A percentile compares a stretch with the other conserved stretches of the same genome.
Evolutionary conservation across 1,140 invertebrate species (phyloP).

Genomic region (Bacillus rossius): DNA sequence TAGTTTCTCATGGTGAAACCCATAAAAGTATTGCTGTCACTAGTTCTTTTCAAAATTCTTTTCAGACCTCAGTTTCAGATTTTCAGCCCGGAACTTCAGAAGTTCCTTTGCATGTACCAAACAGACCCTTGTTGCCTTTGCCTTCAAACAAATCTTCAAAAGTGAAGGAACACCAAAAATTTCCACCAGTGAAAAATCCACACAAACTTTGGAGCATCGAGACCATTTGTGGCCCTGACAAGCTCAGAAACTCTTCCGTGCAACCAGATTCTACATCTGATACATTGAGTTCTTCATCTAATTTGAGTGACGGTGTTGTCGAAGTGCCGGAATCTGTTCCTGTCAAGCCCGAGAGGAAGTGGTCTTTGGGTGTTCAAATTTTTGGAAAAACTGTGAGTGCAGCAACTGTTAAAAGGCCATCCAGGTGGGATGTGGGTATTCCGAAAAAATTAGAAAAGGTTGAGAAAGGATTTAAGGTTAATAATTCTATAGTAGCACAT

Average conservation of each 20-base stretch:
- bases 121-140: too few species aligned
- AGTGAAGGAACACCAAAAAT: background rate
- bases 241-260: too few species aligned
- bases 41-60: too few species aligned
- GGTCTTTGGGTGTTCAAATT: slow-evolving; percentile 41
- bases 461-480: background rate
- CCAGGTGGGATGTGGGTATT: slow-evolving; percentile 46
- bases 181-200: slow-evolving; percentile 9
- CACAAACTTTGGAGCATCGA: slow-evolving; percentile 33
- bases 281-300: background rate
- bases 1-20: too few species aligned
- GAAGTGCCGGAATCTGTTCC: background rate
- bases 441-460: slow-evolving; percentile 15
- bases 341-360: slow-evolving; percentile 22
- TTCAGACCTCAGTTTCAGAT: too few species aligned
- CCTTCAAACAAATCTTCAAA: too few species aligned
- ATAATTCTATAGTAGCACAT: too few species aligned
- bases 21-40: too few species aligned
- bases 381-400: slow-evolving; percentile 27
- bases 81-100: too few species aligned
- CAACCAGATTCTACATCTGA: too few species aligned
- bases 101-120: too few species aligned
- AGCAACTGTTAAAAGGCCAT: slow-evolving; percentile 36
- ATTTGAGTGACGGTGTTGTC: background rate
- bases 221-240: slow-evolving; percentile 24